Percentiles rank a stretch among this genome's conserved stretches.
Conservation (phyloP, 2,888 invertebrate genomes). For the Melanophora roralis region DNA sequence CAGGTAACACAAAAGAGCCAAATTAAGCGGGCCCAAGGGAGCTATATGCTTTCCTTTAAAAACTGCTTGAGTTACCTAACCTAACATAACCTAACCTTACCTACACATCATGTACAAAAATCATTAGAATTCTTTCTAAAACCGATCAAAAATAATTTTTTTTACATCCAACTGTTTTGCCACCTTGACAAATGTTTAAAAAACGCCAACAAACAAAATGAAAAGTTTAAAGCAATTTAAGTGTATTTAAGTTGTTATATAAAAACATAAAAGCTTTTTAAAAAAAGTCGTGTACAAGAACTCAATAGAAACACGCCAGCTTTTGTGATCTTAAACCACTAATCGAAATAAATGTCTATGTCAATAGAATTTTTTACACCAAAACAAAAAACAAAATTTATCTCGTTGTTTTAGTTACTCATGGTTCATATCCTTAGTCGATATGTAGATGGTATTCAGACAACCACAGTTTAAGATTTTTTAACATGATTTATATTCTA, state of each 20-base stretch:
- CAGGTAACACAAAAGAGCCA: no score
- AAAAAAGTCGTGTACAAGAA: conserved; percentile 38
- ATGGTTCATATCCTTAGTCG: not conserved
- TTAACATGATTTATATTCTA: conserved; percentile 39
- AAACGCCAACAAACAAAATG: not conserved
- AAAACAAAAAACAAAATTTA: not conserved
- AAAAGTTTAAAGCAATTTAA: conserved; percentile 6
- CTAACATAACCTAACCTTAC: no score
- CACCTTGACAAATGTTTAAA: conserved; percentile 58
- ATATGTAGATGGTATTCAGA: conserved; percentile 14
- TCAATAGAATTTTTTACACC: no score
- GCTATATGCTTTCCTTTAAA: no score
- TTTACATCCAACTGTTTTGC: conserved; percentile 53
- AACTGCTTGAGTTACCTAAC: no score
- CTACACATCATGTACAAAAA: no score
- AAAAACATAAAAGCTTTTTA: conserved; percentile 14
- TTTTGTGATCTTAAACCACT: no score
- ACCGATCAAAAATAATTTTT: not conserved
- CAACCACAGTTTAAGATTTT: conserved; percentile 21
- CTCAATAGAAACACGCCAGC: no score
- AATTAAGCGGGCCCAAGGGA: no score
- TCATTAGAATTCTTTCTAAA: no score
- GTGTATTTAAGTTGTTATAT: conserved; percentile 11
- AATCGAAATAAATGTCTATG: not conserved
- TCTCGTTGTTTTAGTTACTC: no score